These are phyloP conservation scores for Melanotus villosus DNA, from an alignment of 2,888 invertebrate genomes.

Conservation along the genomic window DNA sequence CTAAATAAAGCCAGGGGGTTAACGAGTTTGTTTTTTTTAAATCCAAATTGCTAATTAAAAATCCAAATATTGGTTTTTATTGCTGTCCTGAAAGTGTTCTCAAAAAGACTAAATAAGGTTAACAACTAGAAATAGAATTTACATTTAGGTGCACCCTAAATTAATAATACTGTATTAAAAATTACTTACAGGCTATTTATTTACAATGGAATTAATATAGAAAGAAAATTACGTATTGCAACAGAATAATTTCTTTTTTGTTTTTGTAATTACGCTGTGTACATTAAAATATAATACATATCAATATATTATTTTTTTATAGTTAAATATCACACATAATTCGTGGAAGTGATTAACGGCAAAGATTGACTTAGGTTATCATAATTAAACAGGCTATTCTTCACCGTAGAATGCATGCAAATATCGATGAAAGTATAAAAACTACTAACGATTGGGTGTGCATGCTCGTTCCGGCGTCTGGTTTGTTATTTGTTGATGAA, in stretches of 20 bases:
- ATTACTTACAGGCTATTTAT: constrained; percentile 24
- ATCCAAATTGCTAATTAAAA: no score
- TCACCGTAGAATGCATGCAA: constrained; percentile 34
- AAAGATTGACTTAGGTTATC: constrained; percentile 43
- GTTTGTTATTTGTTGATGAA: constrained; percentile 40
- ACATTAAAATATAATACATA: constrained; percentile 16
- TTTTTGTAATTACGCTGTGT: constrained; percentile 14
- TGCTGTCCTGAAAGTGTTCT: no score
- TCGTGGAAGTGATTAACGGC: constrained; percentile 50
- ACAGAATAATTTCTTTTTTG: no score
- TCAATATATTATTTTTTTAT: constrained; percentile 19
- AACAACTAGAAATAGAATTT: no score
- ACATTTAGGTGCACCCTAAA: no score
- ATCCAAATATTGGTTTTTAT: no score
- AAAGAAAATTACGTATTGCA: constrained; percentile 26
- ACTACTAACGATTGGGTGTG: constrained; percentile 12
- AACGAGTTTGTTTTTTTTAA: no score
- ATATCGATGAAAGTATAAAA: constrained; percentile 1
- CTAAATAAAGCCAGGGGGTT: no score
- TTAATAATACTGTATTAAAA: constrained; percentile 35
- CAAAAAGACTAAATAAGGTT: no score
- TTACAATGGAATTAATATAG: constrained; percentile 16
- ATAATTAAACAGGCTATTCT: constrained; percentile 24
- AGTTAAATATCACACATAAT: constrained; percentile 51
- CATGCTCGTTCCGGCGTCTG: constrained; percentile 19